phyloP scores from a whole-genome alignment of 2,888 invertebrate genomes.

The Ischnura elegans region DNA sequence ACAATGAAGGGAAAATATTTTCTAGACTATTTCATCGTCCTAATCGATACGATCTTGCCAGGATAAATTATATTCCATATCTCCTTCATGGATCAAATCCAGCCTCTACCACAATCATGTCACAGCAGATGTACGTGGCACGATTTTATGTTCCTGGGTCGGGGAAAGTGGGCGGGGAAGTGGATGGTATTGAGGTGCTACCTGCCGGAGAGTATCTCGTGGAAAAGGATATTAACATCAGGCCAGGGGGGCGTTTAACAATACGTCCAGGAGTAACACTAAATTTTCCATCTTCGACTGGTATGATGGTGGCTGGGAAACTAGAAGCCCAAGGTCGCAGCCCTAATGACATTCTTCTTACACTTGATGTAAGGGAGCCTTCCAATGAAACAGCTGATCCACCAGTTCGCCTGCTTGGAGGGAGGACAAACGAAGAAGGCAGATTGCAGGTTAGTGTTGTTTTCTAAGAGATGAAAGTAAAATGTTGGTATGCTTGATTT shows the following conservation, averaged over 20 bases:
- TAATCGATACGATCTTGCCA: conserved; percentile 96
- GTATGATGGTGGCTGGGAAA: conserved; percentile 97
- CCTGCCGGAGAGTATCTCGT: conserved; percentile 94
- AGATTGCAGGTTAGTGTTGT: conserved; percentile 83
- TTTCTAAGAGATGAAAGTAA: not conserved
- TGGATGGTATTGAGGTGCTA: conserved; percentile 92
- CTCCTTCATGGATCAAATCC: conserved; percentile 94
- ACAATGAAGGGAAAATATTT: conserved; percentile 85
- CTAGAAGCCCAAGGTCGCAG: conserved; percentile 90
- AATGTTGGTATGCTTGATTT: not conserved
- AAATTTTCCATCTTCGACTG: conserved; percentile 93
- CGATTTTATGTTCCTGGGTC: conserved; percentile 86
- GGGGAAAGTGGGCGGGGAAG: conserved; percentile 92
- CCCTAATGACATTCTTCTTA: conserved; percentile 89
- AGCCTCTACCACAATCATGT: conserved; percentile 89
- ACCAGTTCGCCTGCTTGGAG: conserved; percentile 90
- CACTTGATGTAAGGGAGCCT: conserved; percentile 84
- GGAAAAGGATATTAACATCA: conserved; percentile 94
- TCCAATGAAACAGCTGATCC: conserved; percentile 78
- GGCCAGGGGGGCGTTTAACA: conserved; percentile 94
- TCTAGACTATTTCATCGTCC: conserved; percentile 81
- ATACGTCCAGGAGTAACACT: conserved; percentile 93
- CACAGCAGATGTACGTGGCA: conserved; percentile 88
- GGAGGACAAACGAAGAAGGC: conserved; percentile 90
- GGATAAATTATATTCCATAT: conserved; percentile 94